Conservation (phyloP, 2,113 vertebrate genomes). For the Lampris megalopsis region DNA sequence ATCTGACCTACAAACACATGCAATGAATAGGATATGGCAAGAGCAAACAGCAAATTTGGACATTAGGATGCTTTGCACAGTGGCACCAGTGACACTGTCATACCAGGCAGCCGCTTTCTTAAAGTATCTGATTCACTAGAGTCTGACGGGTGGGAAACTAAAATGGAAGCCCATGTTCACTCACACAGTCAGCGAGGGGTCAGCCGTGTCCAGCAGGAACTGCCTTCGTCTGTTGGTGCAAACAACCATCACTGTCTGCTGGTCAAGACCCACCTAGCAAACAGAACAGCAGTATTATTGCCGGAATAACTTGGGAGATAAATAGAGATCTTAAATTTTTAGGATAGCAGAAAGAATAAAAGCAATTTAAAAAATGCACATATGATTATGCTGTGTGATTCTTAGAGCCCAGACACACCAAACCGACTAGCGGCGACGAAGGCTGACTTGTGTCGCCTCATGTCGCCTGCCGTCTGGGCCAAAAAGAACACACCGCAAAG, state of each 20-base stretch:
- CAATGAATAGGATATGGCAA: no score
- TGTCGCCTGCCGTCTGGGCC: no score
- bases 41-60: background rate
- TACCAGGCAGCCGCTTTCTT: no score
- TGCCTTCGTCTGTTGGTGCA: conserved; percentile 95
- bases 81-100: background rate
- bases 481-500: no score
- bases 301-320: background rate
- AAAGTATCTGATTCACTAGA: no score
- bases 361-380: no score
- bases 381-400: no score
- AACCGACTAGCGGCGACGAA: no score
- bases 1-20: no score
- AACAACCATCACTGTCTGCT: conserved; percentile 92
- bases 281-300: conserved; percentile 8
- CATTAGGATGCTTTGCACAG: background rate
- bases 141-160: background rate
- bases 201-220: conserved; percentile 93
- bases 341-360: no score
- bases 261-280: conserved; percentile 91
- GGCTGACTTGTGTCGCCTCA: no score
- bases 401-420: no score
- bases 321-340: background rate
- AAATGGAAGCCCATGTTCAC: conserved; percentile 43
- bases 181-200: conserved; percentile 90